Evolutionary conservation across 2,113 vertebrate genomes (phyloP).

Genomic region (Piprites chloris): DNA sequence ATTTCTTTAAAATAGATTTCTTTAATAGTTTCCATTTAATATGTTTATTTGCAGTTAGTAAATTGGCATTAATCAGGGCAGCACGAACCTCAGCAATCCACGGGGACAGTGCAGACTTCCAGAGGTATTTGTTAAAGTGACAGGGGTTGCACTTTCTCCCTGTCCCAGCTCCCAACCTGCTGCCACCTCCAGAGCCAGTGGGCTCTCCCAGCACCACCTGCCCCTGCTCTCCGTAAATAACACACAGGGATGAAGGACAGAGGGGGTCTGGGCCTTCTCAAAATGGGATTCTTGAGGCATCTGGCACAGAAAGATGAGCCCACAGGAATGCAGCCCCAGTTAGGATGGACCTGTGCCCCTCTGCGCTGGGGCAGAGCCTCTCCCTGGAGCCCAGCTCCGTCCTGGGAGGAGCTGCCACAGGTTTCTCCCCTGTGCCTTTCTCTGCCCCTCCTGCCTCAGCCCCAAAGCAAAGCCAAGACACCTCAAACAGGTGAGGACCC

Average conservation of each 20-base stretch:
- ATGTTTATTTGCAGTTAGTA: constrained; percentile 73
- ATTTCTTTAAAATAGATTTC: constrained; percentile 77
- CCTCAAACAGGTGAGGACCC: background rate
- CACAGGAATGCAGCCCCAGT: accelerated
- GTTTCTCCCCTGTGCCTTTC: background rate
- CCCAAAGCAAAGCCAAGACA: background rate
- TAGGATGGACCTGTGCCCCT: background rate
- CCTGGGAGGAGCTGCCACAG: background rate
- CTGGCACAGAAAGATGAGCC: background rate
- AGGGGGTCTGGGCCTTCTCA: background rate
- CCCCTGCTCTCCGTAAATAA: background rate
- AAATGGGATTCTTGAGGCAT: background rate
- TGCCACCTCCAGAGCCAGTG: background rate
- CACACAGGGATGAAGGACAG: background rate
- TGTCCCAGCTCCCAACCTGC: background rate
- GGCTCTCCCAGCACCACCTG: background rate
- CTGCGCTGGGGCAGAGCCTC: background rate
- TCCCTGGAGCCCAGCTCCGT: accelerated
- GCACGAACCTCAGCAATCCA: background rate
- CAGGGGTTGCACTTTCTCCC: background rate
- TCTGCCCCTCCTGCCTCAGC: background rate
- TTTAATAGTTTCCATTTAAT: constrained; percentile 79
- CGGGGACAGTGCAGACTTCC: background rate
- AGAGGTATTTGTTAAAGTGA: background rate
- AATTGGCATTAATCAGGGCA: constrained; percentile 65